Evolutionary conservation across 35 echinoderm and acorn worm genomes (phyloP).

Genomic region (Anneissia japonica): DNA sequence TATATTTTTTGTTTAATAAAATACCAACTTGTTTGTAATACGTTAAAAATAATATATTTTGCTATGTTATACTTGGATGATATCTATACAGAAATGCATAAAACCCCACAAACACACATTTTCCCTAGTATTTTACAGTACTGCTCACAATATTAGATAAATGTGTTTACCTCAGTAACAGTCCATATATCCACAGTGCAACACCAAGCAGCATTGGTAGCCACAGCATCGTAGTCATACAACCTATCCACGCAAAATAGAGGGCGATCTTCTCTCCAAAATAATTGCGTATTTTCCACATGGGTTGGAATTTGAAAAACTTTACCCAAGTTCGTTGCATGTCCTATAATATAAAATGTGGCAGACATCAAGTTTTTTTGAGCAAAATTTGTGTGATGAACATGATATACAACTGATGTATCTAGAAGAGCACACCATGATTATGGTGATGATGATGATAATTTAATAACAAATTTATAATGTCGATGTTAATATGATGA

Average conservation of each 20-base stretch:
- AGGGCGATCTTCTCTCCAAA: slow-evolving; percentile 96
- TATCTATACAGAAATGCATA: neutral
- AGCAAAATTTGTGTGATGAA: too few species aligned
- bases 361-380: too few species aligned
- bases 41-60: neutral
- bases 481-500: too few species aligned
- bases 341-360: slow-evolving; percentile 54
- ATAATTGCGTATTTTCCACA: slow-evolving; percentile 99
- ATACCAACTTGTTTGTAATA: neutral
- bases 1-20: too few species aligned
- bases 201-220: slow-evolving; percentile 78
- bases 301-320: slow-evolving; percentile 75
- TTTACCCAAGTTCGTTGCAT: slow-evolving; percentile 81
- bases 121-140: neutral
- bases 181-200: slow-evolving; percentile 83
- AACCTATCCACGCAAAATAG: slow-evolving; percentile 96
- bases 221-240: slow-evolving; percentile 65
- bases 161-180: slow-evolving; percentile 68
- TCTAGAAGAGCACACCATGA: too few species aligned
- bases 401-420: too few species aligned
- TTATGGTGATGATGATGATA: too few species aligned
- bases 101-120: neutral
- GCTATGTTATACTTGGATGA: neutral
- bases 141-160: neutral
- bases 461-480: too few species aligned